Evolutionary conservation across 2,797 vertebrate species (phyloP).

Genomic region (Sus cebifrons): DNA sequence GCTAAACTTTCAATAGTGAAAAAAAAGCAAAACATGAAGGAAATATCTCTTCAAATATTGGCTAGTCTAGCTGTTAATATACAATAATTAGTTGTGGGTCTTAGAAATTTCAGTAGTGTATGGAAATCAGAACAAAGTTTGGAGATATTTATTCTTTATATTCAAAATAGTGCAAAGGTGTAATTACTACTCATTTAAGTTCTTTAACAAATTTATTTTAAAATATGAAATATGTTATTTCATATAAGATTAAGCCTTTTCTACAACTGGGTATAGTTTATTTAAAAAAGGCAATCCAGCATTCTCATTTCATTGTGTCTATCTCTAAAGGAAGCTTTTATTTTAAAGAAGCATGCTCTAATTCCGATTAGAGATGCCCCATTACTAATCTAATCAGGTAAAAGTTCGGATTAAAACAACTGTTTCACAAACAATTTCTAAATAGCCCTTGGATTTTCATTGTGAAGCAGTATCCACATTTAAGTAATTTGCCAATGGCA

Average conservation of each 20-base stretch:
- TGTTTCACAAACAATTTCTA: not conserved
- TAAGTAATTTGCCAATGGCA: not conserved
- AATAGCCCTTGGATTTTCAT: not conserved
- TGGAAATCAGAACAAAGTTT: not conserved
- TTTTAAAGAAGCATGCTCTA: not conserved
- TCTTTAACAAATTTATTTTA: not conserved
- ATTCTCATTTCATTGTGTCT: not conserved
- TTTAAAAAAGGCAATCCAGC: not conserved
- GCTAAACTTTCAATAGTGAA: not conserved
- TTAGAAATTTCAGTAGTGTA: not conserved
- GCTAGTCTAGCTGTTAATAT: not conserved
- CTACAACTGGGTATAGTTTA: not conserved
- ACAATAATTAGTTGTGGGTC: not conserved
- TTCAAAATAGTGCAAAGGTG: not conserved
- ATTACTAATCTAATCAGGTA: not conserved
- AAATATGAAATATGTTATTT: conserved; percentile 14
- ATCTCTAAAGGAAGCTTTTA: not conserved
- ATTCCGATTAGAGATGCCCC: not conserved
- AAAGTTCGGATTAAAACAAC: not conserved
- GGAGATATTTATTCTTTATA: not conserved
- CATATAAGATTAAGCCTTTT: not conserved
- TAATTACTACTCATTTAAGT: not conserved
- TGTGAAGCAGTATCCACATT: not conserved
- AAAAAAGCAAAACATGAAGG: not conserved
- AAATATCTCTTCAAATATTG: not conserved